Percentiles rank a stretch among this genome's conserved stretches.
Conservation (phyloP, 2,113 vertebrate species). For the Condylura cristata region DNA sequence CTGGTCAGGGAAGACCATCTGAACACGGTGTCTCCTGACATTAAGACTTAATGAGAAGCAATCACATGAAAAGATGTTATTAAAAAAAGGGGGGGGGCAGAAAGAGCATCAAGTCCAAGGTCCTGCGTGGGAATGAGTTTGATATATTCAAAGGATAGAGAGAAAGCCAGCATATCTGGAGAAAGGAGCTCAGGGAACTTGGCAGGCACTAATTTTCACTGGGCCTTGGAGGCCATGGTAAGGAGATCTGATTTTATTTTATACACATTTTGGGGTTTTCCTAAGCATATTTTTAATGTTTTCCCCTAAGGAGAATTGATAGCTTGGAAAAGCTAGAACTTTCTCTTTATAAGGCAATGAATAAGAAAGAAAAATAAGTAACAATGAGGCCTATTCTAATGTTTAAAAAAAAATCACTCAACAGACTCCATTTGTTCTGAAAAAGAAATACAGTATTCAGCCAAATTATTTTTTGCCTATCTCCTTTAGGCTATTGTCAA, state of each 20-base stretch:
- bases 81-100: not conserved
- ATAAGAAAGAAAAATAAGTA: constrained; percentile 25
- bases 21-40: not conserved
- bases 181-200: not conserved
- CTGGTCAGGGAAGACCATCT: not conserved
- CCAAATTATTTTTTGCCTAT: constrained; percentile 9
- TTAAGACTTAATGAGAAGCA: not conserved
- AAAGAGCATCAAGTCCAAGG: not conserved
- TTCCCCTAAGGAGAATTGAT: not conserved
- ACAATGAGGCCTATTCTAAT: not conserved
- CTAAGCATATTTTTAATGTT: constrained; percentile 25
- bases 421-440: constrained; percentile 26
- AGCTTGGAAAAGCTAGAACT: not conserved
- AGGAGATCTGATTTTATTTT: not conserved
- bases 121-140: not conserved
- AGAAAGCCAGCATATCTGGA: not conserved
- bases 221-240: not conserved
- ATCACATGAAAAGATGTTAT: not conserved
- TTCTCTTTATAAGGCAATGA: constrained; percentile 6
- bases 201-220: not conserved
- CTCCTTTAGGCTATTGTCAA: constrained; percentile 41
- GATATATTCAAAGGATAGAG: not conserved
- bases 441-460: constrained; percentile 1
- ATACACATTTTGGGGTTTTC: not conserved
- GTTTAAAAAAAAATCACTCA: not conserved